Percentiles rank a stretch among this genome's conserved stretches.
Conservation (phyloP, 2,888 invertebrate species). For the Aethes cnicana region DNA sequence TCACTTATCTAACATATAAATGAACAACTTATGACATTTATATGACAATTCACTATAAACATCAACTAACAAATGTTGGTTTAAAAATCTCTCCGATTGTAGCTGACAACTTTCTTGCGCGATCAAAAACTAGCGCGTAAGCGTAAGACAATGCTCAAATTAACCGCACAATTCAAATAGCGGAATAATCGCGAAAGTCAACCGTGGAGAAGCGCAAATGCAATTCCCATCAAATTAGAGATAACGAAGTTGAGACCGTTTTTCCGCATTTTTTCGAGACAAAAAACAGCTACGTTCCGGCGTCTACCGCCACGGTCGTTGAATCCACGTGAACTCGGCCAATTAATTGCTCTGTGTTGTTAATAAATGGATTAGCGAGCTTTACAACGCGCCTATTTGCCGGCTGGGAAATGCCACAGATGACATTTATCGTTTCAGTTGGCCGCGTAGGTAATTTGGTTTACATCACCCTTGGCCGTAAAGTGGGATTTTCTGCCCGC, state of each 20-base stretch:
- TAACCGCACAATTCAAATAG: constrained; percentile 37
- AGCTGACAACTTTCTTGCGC: constrained; percentile 11
- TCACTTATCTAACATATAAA: no score
- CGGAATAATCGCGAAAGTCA: constrained; percentile 39
- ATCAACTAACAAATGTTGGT: no score
- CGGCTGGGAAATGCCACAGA: constrained; percentile 31
- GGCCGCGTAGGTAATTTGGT: no score
- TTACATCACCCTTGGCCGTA: no score
- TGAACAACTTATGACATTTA: no score
- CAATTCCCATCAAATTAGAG: constrained; percentile 49
- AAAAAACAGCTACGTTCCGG: constrained; percentile 35
- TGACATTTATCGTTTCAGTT: constrained; percentile 33
- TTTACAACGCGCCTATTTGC: constrained; percentile 16
- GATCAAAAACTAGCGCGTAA: constrained; percentile 13
- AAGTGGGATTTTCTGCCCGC: no score
- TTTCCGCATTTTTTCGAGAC: constrained; percentile 48
- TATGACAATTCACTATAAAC: no score
- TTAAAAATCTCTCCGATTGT: constrained; percentile 5
- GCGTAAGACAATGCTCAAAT: constrained; percentile 36
- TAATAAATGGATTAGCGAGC: constrained; percentile 56
- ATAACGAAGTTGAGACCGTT: constrained; percentile 42
- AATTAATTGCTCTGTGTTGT: constrained; percentile 53
- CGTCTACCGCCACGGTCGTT: constrained; percentile 45
- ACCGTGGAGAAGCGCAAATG: constrained; percentile 33
- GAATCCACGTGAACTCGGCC: constrained; percentile 55